These are phyloP conservation scores for Platycercus adscitus DNA, from an alignment of 2,113 vertebrate species.

Conservation along the genomic window DNA sequence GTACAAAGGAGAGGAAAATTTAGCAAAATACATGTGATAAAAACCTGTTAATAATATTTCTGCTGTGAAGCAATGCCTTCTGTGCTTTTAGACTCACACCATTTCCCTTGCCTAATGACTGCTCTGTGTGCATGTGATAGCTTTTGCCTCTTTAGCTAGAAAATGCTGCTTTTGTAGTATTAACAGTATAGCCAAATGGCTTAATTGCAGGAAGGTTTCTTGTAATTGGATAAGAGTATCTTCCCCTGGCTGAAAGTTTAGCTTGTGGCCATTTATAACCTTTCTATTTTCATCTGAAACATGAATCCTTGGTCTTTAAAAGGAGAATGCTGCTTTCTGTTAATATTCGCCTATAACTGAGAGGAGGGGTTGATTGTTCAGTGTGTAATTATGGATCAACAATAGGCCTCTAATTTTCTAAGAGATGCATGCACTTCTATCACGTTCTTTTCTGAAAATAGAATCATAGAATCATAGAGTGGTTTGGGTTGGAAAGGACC, in stretches of 20 bases:
- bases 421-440: not conserved
- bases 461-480: not conserved
- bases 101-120: not conserved
- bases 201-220: not conserved
- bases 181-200: not conserved
- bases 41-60: not conserved
- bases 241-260: constrained; percentile 3
- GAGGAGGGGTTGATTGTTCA: not conserved
- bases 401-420: not conserved
- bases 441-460: not conserved
- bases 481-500: not conserved
- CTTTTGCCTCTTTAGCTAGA: not conserved
- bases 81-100: not conserved
- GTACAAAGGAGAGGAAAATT: not conserved
- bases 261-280: constrained; percentile 15
- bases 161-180: not conserved
- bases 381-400: not conserved
- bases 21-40: not conserved
- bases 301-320: not conserved
- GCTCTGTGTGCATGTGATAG: not conserved
- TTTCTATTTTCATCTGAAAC: constrained; percentile 43
- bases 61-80: not conserved
- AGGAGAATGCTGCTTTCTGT: not conserved
- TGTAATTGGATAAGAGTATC: not conserved
- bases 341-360: not conserved